Evolutionary conservation across 2,888 invertebrate species (phyloP), one percentile per base, ranked within the genome.

Genomic region (Chrysolina haemoptera): DNA sequence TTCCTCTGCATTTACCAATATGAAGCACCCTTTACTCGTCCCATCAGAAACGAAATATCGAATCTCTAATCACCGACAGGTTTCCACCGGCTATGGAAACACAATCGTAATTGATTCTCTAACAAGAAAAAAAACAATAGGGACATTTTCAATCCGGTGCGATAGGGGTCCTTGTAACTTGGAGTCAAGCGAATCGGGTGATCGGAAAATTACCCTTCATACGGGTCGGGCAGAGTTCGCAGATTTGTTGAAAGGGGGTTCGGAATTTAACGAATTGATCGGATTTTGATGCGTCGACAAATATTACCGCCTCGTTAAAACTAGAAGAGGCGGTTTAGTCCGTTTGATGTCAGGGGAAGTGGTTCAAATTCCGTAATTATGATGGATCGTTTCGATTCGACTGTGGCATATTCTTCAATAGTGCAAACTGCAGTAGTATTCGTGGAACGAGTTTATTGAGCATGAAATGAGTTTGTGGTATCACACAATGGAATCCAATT

Each of bases 241-340:
- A 53, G 20, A 53, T 53, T n/a, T 53, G 53, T 20, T 53, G 53
- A 53, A 53, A 53, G 53, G 53, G 53, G 53, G 14, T 20, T 9
- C 18, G 12, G 20, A 53, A 53, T 53, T 53, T 20, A 20, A 53
- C 53, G 53, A 53, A 20, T 53, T 20, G 18, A 53, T 53, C 53
- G 53, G 11, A 53, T 18, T 53, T 53, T 20, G 53, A 53, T 53
- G 53, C 53, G 53, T 53, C 53, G 18, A 18, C 53, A 53, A 53
- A 53, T 53, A 53, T 53, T 53, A 53, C 53, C 53, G 20, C 18
- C 53, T 53, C 53, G 53, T 53, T 53, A 53, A 53, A 20, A 53
- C 18, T 53, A 16, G 53, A 20, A 53, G 53, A 20, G 53, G 12
- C 5, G 20, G 53, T 53, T 11, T 20, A 20, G 53, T 16, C 5